phyloP scores from a whole-genome alignment of 2,888 invertebrate genomes.

The Agrilus cyanescens region DNA sequence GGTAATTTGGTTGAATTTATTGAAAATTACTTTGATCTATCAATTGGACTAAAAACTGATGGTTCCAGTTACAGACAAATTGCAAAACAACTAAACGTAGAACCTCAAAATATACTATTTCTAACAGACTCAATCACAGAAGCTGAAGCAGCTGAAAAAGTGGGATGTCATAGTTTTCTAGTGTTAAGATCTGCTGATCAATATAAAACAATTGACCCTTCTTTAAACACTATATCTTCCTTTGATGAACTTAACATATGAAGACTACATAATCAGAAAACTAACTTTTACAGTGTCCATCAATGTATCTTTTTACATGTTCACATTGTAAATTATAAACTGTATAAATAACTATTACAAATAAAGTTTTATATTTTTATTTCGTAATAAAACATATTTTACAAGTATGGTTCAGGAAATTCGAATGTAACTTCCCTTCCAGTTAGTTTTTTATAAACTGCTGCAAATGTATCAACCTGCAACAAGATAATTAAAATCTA shows the following conservation, averaged over 20 bases:
- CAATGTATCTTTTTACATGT: neutral
- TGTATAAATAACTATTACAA: neutral
- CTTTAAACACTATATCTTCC: too few relatives aligned
- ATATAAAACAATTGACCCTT: too few relatives aligned
- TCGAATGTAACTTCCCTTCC: conserved; percentile 98
- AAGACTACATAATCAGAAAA: too few relatives aligned
- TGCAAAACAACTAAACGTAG: conserved; percentile 49
- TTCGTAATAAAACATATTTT: conserved; percentile 38
- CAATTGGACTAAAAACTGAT: conserved; percentile 71
- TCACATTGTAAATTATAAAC: neutral
- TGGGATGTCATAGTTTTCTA: conserved; percentile 37
- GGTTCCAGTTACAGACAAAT: conserved; percentile 68
- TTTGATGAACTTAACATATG: too few relatives aligned
- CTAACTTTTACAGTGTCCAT: neutral
- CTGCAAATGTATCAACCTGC: conserved; percentile 94
- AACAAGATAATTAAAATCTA: conserved; percentile 30
- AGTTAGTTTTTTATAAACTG: conserved; percentile 97
- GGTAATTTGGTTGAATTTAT: conserved; percentile 68
- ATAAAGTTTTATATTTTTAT: conserved; percentile 18
- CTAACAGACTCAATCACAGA: conserved; percentile 72
- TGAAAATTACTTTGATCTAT: conserved; percentile 77
- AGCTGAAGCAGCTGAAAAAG: conserved; percentile 66
- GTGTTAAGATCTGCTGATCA: too few relatives aligned
- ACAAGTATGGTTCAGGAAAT: conserved; percentile 97
- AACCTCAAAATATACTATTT: conserved; percentile 63